Conservation (phyloP, 2,888 invertebrate genomes). For the Rotaria macrura region DNA sequence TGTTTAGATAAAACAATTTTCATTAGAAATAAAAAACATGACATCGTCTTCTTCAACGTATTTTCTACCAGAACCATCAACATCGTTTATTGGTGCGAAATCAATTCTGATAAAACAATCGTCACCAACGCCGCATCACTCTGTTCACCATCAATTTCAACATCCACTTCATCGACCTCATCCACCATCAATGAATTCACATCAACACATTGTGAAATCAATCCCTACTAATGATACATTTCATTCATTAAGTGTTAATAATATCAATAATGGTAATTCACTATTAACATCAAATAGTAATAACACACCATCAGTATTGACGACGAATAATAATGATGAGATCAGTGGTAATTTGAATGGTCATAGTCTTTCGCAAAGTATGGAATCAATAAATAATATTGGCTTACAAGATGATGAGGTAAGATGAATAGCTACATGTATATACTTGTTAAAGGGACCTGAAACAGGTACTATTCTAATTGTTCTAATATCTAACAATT, state of each 20-base stretch:
- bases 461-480: background rate
- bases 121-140: background rate
- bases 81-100: background rate
- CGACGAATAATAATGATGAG: background rate
- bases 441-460: too few relatives aligned
- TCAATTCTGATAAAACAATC: background rate
- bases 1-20: background rate
- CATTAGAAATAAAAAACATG: background rate
- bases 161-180: background rate
- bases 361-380: background rate
- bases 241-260: background rate
- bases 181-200: background rate
- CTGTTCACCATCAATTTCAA: background rate
- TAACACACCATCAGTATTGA: background rate
- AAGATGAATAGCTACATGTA: background rate
- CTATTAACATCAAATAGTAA: background rate
- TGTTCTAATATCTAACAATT: background rate
- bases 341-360: background rate
- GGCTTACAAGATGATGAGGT: conserved; percentile 14
- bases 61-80: background rate
- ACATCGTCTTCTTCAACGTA: background rate
- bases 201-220: background rate
- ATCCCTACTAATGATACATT: background rate
- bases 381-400: conserved; percentile 20
- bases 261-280: background rate